Evolutionary conservation across 2,797 vertebrate genomes (phyloP).

Genomic region (Aphelocoma californica): DNA sequence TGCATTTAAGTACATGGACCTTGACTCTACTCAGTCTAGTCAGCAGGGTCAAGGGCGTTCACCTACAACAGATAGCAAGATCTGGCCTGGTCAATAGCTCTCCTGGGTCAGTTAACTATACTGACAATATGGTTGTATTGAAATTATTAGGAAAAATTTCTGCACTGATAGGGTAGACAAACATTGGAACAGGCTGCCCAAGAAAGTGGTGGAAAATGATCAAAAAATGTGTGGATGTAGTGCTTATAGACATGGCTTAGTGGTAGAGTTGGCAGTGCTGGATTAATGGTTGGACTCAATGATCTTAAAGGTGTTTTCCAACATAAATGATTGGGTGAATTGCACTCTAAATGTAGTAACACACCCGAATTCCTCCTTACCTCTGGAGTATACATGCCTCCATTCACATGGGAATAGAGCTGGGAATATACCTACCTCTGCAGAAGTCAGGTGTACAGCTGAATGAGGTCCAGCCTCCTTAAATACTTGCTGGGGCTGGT

Average conservation of each 20-base stretch:
- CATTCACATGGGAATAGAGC: not conserved
- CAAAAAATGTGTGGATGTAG: not conserved
- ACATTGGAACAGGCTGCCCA: not conserved
- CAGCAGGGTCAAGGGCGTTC: not conserved
- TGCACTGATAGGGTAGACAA: not conserved
- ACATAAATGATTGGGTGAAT: not conserved
- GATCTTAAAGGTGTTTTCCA: not conserved
- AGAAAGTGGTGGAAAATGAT: not conserved
- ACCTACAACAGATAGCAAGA: not conserved
- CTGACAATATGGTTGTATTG: not conserved
- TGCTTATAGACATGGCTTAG: not conserved
- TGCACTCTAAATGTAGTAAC: not conserved
- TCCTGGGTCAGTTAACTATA: not conserved
- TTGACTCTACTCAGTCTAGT: not conserved
- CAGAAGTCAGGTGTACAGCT: not conserved
- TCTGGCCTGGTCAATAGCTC: not conserved
- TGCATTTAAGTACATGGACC: not conserved
- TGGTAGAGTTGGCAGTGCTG: not conserved
- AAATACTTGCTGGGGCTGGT: not conserved
- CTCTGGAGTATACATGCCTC: not conserved
- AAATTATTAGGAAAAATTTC: not conserved
- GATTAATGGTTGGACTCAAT: not conserved
- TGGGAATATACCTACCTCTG: not conserved
- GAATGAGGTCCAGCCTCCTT: not conserved
- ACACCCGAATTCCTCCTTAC: rapidly evolving